Evolutionary conservation across 2,888 invertebrate species (phyloP).

Genomic region (Salpingus planirostris): DNA sequence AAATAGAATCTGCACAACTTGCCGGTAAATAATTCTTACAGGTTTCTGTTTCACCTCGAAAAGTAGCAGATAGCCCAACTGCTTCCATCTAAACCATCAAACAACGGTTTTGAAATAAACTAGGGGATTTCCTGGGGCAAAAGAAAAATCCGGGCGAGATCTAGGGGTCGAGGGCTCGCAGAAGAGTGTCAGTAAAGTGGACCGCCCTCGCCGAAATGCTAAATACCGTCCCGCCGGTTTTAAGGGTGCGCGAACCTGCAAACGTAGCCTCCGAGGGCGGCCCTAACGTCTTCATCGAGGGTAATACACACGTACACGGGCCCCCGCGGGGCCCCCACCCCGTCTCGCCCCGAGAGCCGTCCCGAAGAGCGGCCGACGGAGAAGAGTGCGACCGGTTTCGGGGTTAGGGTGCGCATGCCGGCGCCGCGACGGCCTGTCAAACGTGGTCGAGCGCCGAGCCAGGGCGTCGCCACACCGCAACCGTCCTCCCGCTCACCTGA

Average conservation of each 20-base stretch:
- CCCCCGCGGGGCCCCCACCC: too few relatives aligned
- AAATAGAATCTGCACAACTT: too few relatives aligned
- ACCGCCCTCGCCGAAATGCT: slow-evolving; percentile 5
- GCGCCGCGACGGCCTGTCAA: slow-evolving; percentile 35
- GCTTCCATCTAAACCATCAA: too few relatives aligned
- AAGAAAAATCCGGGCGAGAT: too few relatives aligned
- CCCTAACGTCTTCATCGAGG: slow-evolving; percentile 19
- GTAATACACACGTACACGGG: slow-evolving; percentile 16
- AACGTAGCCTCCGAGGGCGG: slow-evolving; percentile 12
- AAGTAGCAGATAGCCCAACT: too few relatives aligned
- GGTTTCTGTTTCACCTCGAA: too few relatives aligned
- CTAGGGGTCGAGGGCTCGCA: slow-evolving; percentile 1
- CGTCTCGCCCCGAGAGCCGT: too few relatives aligned
- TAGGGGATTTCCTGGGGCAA: too few relatives aligned
- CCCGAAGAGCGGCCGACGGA: slow-evolving; percentile 3
- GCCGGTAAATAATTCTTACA: too few relatives aligned
- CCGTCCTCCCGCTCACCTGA: slow-evolving; percentile 29
- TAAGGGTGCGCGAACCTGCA: slow-evolving; percentile 7
- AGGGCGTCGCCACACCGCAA: slow-evolving; percentile 37
- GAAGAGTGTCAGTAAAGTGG: too few relatives aligned
- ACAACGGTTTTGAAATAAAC: too few relatives aligned
- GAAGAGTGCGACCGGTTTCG: slow-evolving; percentile 9
- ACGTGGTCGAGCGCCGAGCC: slow-evolving; percentile 38
- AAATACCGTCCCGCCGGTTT: slow-evolving; percentile 5
- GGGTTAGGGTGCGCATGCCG: slow-evolving; percentile 26